Conservation (phyloP, 2,797 vertebrate genomes). For the Pachyuromys duprasi region DNA sequence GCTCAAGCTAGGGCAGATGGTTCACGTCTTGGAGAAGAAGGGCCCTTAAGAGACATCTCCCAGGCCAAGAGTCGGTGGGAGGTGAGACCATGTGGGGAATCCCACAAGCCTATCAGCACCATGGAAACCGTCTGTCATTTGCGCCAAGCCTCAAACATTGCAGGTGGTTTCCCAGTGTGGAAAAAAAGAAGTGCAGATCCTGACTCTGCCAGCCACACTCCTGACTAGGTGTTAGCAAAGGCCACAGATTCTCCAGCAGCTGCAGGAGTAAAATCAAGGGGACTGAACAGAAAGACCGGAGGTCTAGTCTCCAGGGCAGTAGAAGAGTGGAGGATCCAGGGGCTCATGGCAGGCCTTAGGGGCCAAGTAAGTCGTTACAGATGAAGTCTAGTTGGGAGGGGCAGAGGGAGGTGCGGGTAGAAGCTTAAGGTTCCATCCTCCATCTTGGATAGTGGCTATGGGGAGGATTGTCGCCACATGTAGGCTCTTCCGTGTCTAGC, state of each 20-base stretch:
- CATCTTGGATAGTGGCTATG: rapidly evolving
- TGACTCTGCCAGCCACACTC: neutral
- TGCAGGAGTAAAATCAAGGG: rapidly evolving
- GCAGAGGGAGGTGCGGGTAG: neutral
- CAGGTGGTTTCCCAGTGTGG: neutral
- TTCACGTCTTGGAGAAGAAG: rapidly evolving
- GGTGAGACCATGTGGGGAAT: rapidly evolving
- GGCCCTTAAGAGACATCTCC: neutral
- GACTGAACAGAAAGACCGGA: neutral
- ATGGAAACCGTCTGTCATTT: neutral
- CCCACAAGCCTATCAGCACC: neutral
- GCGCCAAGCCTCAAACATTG: neutral
- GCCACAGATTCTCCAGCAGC: neutral
- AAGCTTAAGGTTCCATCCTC: neutral
- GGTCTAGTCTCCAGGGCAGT: neutral
- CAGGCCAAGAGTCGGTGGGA: neutral
- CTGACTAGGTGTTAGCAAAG: neutral
- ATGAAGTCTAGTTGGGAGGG: neutral
- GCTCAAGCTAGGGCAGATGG: neutral
- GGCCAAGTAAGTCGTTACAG: neutral
- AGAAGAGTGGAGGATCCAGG: too few relatives aligned
- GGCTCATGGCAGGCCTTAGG: too few relatives aligned
- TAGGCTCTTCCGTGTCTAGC: neutral
- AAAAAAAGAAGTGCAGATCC: neutral
- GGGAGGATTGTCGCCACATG: rapidly evolving